Evolutionary conservation across 2,113 vertebrate genomes (phyloP).

Genomic region (Perca schrenkii): DNA sequence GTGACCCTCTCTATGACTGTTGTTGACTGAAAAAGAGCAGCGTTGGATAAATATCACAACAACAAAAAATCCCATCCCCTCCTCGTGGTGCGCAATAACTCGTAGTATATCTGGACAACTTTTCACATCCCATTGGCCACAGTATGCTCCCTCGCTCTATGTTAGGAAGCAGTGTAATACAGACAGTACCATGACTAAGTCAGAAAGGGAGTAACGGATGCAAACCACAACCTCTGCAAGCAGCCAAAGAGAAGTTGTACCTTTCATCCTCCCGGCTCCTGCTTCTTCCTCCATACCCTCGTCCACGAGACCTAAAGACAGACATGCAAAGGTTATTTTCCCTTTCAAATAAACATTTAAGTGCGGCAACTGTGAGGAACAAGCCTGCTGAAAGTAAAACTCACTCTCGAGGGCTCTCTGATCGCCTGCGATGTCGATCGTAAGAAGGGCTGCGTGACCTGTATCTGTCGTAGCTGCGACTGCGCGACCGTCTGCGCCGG

Average conservation of each 20-base stretch:
- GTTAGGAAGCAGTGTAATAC: too few species aligned
- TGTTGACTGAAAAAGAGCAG: too few species aligned
- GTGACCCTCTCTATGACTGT: too few species aligned
- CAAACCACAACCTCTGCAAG: not conserved
- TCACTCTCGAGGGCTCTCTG: slow-evolving; percentile 95
- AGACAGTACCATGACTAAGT: not conserved
- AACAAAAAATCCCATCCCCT: too few species aligned
- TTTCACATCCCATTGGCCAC: too few species aligned
- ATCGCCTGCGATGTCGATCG: slow-evolving; percentile 92
- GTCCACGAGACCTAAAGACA: slow-evolving; percentile 84
- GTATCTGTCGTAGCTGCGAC: slow-evolving; percentile 93
- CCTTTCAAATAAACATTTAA: too few species aligned
- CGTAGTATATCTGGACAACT: too few species aligned
- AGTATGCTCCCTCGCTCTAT: too few species aligned
- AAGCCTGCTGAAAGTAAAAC: slow-evolving; percentile 46
- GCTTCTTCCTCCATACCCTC: slow-evolving; percentile 88
- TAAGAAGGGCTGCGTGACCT: slow-evolving; percentile 93
- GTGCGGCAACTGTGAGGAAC: rapidly evolving
- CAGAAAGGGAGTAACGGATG: not conserved
- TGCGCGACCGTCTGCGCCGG: slow-evolving; percentile 89
- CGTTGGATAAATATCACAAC: too few species aligned
- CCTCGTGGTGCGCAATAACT: too few species aligned
- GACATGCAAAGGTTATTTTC: rapidly evolving
- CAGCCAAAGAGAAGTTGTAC: slow-evolving; percentile 77
- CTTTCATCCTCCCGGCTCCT: slow-evolving; percentile 94